Evolutionary conservation across 2,113 vertebrate species (phyloP), one percentile per base, ranked within the genome.

Genomic region (Eulacestoma nigropectus): DNA sequence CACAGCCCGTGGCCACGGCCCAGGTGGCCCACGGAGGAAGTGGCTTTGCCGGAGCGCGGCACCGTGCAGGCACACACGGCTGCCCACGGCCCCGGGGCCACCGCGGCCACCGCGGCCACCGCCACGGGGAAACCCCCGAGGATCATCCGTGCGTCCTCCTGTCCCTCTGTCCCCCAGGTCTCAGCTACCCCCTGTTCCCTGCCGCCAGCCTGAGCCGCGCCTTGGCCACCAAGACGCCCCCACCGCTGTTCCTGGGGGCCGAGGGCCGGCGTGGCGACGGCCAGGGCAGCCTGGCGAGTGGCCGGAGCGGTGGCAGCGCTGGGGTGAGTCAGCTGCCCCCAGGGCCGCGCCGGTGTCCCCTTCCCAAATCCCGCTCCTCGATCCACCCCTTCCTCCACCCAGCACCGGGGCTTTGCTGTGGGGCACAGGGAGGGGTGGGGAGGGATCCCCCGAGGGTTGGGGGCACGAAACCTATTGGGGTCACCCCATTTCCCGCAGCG

Each of bases 121-220:
- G n/a, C 50, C 46, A 0, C 7, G 60, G 37, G 65, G 13, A n/a
- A n/a, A 33, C 6, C 27, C 39, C 19, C 25, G 16, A 6, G 67
- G 19, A 2, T 18, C 21, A 10, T 7, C 76, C 1, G 2, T 0
- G n/a, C 30, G 3, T 44, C 47, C 44, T 13, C 18, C 33, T 5
- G 35, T 53, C 49, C 49, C 21, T 94, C 44, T 84, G 81, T 63
- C 89, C 49, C 3, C 16, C 94, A 99, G 99, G 98, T 70, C 96
- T 99, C 8, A 95, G 98, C 84, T 99, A 99, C 96, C 98, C 99
- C 1, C 94, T 99, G 92, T 98, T 99, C 97, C 97, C 99, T 1
- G 88, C 98, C 4, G 91, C 98, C 86, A 97, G 97, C 97, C 97
- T 99, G 63, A 98, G 95, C 79, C 97, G 98, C 69, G 89, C 97